Percentiles rank a stretch among this genome's conserved stretches.
These are phyloP conservation scores for Drosophila quadrilineata DNA, from an alignment of 1,140 invertebrate genomes.

Conservation along the genomic window DNA sequence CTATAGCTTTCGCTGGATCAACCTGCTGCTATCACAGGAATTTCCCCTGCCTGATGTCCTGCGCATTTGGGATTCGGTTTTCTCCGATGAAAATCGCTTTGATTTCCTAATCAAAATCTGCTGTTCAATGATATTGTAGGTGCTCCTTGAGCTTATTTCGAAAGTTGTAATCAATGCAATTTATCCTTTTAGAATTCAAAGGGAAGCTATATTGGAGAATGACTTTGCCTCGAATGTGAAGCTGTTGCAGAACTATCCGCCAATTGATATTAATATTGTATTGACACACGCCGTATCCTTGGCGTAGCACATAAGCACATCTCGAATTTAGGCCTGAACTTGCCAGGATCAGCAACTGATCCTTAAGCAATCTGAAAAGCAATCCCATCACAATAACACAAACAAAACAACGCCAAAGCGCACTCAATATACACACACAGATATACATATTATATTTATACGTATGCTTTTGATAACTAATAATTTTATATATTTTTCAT, in stretches of 20 bases:
- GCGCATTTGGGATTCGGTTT: slow-evolving; percentile 97
- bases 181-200: slow-evolving; percentile 86
- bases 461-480: slow-evolving; percentile 50
- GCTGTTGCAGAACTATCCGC: slow-evolving; percentile 92
- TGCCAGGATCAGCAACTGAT: slow-evolving; percentile 8
- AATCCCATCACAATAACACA: slow-evolving; percentile 45
- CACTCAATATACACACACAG: slow-evolving; percentile 26
- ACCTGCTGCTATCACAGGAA: slow-evolving; percentile 97
- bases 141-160: neutral
- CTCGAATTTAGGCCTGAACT: slow-evolving; percentile 21
- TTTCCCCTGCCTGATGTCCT: slow-evolving; percentile 98
- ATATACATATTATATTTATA: slow-evolving; percentile 20
- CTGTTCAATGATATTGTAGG: slow-evolving; percentile 98
- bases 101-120: slow-evolving; percentile 95
- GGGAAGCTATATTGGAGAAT: slow-evolving; percentile 89
- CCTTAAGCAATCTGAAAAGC: slow-evolving; percentile 16
- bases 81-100: slow-evolving; percentile 94
- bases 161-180: neutral
- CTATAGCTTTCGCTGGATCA: slow-evolving; percentile 93
- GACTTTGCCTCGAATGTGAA: slow-evolving; percentile 97
- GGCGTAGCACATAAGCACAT: slow-evolving; percentile 36
- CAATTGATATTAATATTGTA: slow-evolving; percentile 85
- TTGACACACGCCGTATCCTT: slow-evolving; percentile 65
- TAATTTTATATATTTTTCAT: slow-evolving; percentile 51
- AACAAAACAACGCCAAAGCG: slow-evolving; percentile 34